Evolutionary conservation across 2,888 invertebrate genomes (phyloP).

Genomic region (Cryptosula pallasiana): DNA sequence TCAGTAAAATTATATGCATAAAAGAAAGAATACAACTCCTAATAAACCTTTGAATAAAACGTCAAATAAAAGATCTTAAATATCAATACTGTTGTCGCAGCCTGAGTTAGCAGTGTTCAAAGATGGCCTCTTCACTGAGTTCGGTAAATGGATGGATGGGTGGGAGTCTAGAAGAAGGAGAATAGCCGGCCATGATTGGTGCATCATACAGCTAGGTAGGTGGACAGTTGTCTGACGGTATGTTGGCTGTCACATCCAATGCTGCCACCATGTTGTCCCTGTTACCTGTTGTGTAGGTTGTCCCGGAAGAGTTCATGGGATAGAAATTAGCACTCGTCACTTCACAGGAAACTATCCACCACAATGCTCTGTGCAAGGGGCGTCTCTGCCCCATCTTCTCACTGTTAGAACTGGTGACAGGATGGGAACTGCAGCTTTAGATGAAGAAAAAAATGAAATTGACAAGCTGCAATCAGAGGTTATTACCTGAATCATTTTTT

Average conservation of each 20-base stretch:
- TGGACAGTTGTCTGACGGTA: no score
- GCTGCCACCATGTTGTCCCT: no score
- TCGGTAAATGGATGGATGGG: slow-evolving; percentile 45
- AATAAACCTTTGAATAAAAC: no score
- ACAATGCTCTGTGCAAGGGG: slow-evolving; percentile 36
- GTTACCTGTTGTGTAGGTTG: slow-evolving; percentile 34
- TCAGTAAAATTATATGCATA: no score
- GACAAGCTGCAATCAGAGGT: slow-evolving; percentile 33
- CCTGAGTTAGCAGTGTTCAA: slow-evolving; percentile 32
- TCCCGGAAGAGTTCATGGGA: slow-evolving; percentile 35
- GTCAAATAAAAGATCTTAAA: no score
- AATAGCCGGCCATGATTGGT: slow-evolving; percentile 40
- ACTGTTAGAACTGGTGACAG: slow-evolving; percentile 21
- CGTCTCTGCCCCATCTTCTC: slow-evolving; percentile 29
- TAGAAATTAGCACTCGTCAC: slow-evolving; percentile 39
- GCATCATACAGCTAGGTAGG: slow-evolving; percentile 38
- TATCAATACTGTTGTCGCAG: no score
- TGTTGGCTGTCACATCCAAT: no score
- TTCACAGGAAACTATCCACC: slow-evolving; percentile 41
- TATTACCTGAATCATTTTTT: no score
- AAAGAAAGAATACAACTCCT: no score
- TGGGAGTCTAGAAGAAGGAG: slow-evolving; percentile 39
- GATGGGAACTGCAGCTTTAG: slow-evolving; percentile 31
- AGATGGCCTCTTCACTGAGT: slow-evolving; percentile 36
- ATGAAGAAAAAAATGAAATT: slow-evolving; percentile 29